A percentile compares a stretch with the other conserved stretches of the same genome.
Conservation (phyloP, 2,797 vertebrate species). For the Semotilus atromaculatus region DNA sequence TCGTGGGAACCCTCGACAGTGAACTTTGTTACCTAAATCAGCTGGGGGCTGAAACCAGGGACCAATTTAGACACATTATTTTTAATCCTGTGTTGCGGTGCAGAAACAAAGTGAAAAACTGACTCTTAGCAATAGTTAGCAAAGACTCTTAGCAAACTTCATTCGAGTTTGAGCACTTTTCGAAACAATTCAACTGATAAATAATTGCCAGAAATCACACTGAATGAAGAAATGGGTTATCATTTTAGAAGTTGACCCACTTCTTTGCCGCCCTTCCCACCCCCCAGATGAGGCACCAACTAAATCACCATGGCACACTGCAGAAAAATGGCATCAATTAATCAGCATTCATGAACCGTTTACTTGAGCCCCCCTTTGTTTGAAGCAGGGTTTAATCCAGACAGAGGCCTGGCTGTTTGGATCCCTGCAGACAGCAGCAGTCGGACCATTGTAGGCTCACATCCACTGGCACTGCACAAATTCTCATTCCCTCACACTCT, state of each 20-base stretch:
- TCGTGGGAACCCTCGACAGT: conserved; percentile 76
- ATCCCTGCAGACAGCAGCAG: conserved; percentile 80
- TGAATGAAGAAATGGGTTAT: conserved; percentile 23
- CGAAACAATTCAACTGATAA: neutral
- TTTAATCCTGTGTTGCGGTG: conserved; percentile 6
- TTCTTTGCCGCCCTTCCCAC: conserved; percentile 48
- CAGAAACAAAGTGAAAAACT: neutral
- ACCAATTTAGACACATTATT: conserved; percentile 36
- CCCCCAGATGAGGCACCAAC: conserved; percentile 42
- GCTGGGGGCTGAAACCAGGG: conserved; percentile 18
- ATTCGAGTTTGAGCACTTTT: neutral
- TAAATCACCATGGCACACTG: conserved; percentile 82
- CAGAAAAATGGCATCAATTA: conserved; percentile 86
- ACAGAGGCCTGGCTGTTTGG: conserved; percentile 84
- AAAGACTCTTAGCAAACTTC: neutral
- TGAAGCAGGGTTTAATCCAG: conserved; percentile 79
- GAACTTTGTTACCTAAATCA: conserved; percentile 37
- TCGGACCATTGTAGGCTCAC: conserved; percentile 69
- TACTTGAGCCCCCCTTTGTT: conserved; percentile 84
- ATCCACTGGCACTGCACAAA: conserved; percentile 62
- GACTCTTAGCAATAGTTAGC: neutral
- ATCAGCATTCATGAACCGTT: conserved; percentile 88
- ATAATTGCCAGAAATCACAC: conserved; percentile 1
- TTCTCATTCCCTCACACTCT: conserved; percentile 75
- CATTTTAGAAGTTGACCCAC: conserved; percentile 49